Evolutionary conservation across 2,888 invertebrate genomes (phyloP).

Genomic region (Cotesia congregata): DNA sequence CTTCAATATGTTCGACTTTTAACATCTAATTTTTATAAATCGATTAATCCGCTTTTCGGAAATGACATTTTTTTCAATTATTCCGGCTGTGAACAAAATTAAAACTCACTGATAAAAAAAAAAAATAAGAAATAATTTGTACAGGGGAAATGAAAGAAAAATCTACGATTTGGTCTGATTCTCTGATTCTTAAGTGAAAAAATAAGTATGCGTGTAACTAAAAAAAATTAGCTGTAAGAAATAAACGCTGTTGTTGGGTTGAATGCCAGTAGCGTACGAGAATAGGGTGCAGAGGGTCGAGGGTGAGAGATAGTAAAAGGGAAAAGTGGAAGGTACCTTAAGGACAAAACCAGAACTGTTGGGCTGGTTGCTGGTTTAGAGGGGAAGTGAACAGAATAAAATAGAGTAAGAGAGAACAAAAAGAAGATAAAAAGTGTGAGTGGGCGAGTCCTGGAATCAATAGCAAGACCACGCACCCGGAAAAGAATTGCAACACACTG

Average conservation of each 20-base stretch:
- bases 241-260: conserved; percentile 48
- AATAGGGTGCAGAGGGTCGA: conserved; percentile 33
- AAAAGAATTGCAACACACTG: conserved; percentile 53
- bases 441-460: conserved; percentile 59
- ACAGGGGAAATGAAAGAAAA: neutral
- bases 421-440: conserved; percentile 44
- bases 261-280: conserved; percentile 50
- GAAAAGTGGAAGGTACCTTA: conserved; percentile 39
- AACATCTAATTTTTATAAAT: neutral
- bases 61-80: neutral
- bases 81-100: neutral
- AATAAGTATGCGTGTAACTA: neutral
- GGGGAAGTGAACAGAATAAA: conserved; percentile 1
- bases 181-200: conserved; percentile 17
- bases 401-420: conserved; percentile 35
- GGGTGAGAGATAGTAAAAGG: conserved; percentile 47
- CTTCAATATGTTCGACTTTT: conserved; percentile 36
- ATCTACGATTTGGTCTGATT: neutral
- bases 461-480: conserved; percentile 60
- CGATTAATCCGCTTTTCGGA: neutral
- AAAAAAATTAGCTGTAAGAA: conserved; percentile 31
- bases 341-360: conserved; percentile 5
- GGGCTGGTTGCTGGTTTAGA: conserved; percentile 13
- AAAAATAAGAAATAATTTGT: conserved; percentile 18
- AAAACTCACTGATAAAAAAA: neutral